Percentiles rank a stretch among this genome's conserved stretches.
These are phyloP conservation scores for Aricia agestis DNA, from an alignment of 1,140 invertebrate species.

Conservation along the genomic window DNA sequence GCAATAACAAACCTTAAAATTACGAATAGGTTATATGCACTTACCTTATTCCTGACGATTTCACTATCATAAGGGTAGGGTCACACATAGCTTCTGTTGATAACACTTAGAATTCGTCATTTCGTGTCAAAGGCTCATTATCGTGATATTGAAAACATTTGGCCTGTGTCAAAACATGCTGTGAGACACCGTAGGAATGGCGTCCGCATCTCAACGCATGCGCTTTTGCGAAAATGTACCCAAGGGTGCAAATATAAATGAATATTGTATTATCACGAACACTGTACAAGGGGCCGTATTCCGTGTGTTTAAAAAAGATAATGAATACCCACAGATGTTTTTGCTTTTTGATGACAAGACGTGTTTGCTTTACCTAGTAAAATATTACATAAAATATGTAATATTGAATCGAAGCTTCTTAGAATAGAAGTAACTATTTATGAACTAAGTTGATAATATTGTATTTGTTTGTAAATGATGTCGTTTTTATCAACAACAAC, in stretches of 20 bases:
- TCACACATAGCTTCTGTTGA: conserved; percentile 55
- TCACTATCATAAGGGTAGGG: conserved; percentile 67
- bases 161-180: conserved; percentile 65
- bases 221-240: conserved; percentile 37
- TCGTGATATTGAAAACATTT: conserved; percentile 44
- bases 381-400: too few species aligned
- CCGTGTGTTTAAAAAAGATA: too few species aligned
- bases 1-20: conserved; percentile 11
- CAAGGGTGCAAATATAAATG: conserved; percentile 41
- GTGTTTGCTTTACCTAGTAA: too few species aligned
- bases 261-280: conserved; percentile 22
- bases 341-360: too few species aligned
- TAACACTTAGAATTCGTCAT: conserved; percentile 46
- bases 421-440: too few species aligned
- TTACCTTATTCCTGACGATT: conserved; percentile 41
- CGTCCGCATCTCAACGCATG: conserved; percentile 65
- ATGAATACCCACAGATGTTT: too few species aligned
- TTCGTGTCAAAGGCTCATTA: conserved; percentile 74
- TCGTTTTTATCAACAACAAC: too few species aligned
- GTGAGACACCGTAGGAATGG: conserved; percentile 64
- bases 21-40: conserved; percentile 28
- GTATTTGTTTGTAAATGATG: too few species aligned
- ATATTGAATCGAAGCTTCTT: too few species aligned
- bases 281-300: background rate
- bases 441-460: too few species aligned